Conservation (phyloP, 1,140 invertebrate species). For the Drosophila sechellia region DNA sequence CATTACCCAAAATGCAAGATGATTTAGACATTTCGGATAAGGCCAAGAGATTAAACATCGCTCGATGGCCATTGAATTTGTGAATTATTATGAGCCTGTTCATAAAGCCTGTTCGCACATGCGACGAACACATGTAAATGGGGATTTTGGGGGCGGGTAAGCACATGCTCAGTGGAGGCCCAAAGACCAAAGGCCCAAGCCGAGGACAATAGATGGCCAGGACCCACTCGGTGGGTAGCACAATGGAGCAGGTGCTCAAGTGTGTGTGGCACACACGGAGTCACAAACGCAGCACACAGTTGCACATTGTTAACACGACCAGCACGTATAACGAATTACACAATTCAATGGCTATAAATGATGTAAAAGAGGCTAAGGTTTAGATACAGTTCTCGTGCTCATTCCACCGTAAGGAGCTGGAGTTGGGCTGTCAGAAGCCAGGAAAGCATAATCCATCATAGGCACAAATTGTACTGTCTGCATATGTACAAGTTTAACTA, state of each 20-base stretch:
- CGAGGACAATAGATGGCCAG: constrained; percentile 30
- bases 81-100: constrained; percentile 5
- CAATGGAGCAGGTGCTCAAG: constrained; percentile 38
- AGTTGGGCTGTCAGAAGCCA: constrained; percentile 70
- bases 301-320: constrained; percentile 24
- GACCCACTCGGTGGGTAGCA: constrained; percentile 5
- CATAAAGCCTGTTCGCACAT: constrained; percentile 12
- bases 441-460: constrained; percentile 78
- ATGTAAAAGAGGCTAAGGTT: constrained; percentile 46
- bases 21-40: constrained; percentile 1
- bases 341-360: constrained; percentile 71
- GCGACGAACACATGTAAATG: constrained; percentile 36
- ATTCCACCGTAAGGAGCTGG: constrained; percentile 16
- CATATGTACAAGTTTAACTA: constrained; percentile 39
- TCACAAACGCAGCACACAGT: constrained; percentile 9
- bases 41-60: neutral
- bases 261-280: constrained; percentile 22
- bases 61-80: neutral
- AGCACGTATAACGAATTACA: constrained; percentile 65
- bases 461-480: constrained; percentile 64
- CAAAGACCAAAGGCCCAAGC: neutral
- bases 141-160: neutral
- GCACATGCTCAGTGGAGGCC: neutral
- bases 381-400: constrained; percentile 13
- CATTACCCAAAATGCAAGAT: neutral